These are phyloP conservation scores for Sarcophaga variegata DNA, from an alignment of 2,888 invertebrate genomes.

Conservation along the genomic window DNA sequence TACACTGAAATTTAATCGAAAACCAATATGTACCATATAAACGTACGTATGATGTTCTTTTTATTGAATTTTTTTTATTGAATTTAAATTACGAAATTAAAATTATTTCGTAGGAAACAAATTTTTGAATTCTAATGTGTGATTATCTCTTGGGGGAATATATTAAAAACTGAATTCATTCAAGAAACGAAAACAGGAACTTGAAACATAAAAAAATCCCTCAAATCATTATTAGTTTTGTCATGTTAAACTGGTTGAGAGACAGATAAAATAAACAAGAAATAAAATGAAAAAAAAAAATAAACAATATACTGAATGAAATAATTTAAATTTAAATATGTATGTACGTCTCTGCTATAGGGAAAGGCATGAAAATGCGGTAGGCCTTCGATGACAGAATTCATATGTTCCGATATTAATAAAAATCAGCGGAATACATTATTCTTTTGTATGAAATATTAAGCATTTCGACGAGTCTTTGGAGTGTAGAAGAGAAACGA, in stretches of 20 bases:
- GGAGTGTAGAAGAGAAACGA: not conserved
- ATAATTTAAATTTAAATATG: slow-evolving; percentile 28
- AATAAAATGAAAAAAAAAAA: not conserved
- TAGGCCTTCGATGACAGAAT: slow-evolving; percentile 49
- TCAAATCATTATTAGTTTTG: slow-evolving; percentile 48
- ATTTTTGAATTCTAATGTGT: not conserved
- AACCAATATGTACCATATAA: too few relatives aligned
- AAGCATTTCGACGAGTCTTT: not conserved
- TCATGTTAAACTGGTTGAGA: slow-evolving; percentile 40
- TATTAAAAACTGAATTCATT: not conserved
- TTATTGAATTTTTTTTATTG: too few relatives aligned
- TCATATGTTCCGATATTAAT: slow-evolving; percentile 48
- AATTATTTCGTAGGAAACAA: too few relatives aligned
- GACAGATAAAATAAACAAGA: not conserved
- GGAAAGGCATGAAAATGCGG: slow-evolving; percentile 22
- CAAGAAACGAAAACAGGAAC: not conserved
- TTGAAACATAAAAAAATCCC: too few relatives aligned
- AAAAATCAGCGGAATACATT: slow-evolving; percentile 19
- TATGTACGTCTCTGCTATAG: not conserved
- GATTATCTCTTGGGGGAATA: not conserved
- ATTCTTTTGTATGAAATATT: not conserved
- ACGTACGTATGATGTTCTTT: too few relatives aligned
- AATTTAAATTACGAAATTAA: too few relatives aligned
- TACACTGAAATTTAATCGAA: too few relatives aligned
- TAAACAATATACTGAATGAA: not conserved